phyloP scores from a whole-genome alignment of 2,888 invertebrate species.

The Himalopsyche tibetana region DNA sequence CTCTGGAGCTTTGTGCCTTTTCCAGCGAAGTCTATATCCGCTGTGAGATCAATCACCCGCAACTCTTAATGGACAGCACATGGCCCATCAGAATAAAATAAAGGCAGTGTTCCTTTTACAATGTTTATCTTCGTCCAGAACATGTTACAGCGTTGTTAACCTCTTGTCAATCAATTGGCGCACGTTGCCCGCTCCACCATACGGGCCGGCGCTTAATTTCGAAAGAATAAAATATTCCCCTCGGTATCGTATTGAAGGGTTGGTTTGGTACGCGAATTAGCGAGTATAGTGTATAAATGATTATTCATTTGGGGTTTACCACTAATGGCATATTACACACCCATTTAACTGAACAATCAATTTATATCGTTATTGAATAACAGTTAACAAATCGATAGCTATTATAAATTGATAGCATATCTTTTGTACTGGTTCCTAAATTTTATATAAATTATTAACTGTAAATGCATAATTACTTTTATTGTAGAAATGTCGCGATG shows the following conservation, averaged over 20 bases:
- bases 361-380: too few species aligned
- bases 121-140: conserved; percentile 36
- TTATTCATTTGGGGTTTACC: too few species aligned
- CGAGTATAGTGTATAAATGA: too few species aligned
- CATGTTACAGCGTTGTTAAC: conserved; percentile 31
- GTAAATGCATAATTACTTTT: too few species aligned
- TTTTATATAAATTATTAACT: too few species aligned
- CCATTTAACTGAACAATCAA: too few species aligned
- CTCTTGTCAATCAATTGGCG: conserved; percentile 37
- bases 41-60: conserved; percentile 16
- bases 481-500: too few species aligned
- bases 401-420: too few species aligned
- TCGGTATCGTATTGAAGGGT: neutral
- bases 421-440: too few species aligned
- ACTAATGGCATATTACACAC: too few species aligned
- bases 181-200: neutral
- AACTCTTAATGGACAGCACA: conserved; percentile 12
- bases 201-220: conserved; percentile 19
- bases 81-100: conserved; percentile 31
- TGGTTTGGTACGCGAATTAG: too few species aligned
- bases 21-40: neutral
- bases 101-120: conserved; percentile 12
- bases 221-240: conserved; percentile 15
- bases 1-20: neutral
- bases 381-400: too few species aligned